Percentiles rank a stretch among this genome's conserved stretches.
These are phyloP conservation scores for Apeira syringaria DNA, from an alignment of 2,888 invertebrate genomes.

Conservation along the genomic window DNA sequence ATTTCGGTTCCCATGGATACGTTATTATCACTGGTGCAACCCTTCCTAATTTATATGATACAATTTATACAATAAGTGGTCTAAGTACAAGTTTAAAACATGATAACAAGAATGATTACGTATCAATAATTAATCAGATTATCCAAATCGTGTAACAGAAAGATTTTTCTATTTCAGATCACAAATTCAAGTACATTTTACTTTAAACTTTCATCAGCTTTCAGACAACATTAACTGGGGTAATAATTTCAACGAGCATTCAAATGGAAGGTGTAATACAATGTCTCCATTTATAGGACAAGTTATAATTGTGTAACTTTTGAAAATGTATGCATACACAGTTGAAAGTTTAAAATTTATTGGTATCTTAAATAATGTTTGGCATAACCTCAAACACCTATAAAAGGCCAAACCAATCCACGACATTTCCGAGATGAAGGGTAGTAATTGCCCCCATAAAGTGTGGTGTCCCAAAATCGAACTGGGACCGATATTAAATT, in stretches of 20 bases:
- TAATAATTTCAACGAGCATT: not conserved
- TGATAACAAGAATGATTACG: no score
- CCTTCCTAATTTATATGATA: no score
- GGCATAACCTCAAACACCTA: conserved; percentile 62
- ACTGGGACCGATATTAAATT: conserved; percentile 68
- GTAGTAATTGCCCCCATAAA: conserved; percentile 77
- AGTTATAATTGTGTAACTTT: conserved; percentile 11
- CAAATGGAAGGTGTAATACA: not conserved
- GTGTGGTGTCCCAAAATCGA: conserved; percentile 67
- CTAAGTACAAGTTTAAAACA: no score
- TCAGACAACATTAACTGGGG: not conserved
- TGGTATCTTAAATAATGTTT: conserved; percentile 44
- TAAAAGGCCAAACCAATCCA: conserved; percentile 73
- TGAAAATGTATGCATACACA: conserved; percentile 8
- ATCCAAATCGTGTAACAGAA: no score
- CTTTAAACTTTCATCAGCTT: no score
- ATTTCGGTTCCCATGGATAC: no score
- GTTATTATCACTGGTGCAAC: no score
- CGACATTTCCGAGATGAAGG: conserved; percentile 70
- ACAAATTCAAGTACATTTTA: no score
- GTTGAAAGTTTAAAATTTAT: conserved; percentile 31
- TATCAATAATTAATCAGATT: no score
- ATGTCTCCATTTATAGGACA: not conserved
- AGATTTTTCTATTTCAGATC: no score
- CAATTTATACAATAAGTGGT: no score